These are phyloP conservation scores for Zaprionus kolodkinae DNA, from an alignment of 1,140 invertebrate species.

Conservation along the genomic window DNA sequence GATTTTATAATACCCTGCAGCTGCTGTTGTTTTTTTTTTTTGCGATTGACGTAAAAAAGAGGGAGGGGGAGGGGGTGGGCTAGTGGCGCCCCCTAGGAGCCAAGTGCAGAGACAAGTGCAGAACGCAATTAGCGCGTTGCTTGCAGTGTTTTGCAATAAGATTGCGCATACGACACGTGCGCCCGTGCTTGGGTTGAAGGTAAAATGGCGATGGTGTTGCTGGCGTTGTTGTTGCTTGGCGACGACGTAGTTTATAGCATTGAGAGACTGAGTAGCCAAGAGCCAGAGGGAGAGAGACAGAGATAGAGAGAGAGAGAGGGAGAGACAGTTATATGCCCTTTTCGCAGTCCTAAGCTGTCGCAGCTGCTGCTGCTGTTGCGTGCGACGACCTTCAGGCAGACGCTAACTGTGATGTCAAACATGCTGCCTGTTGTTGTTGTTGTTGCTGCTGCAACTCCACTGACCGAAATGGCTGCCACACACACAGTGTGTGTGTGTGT, in stretches of 20 bases:
- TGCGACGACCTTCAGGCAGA: conserved; percentile 45
- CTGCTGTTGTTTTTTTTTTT: no score
- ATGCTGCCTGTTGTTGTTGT: conserved; percentile 15
- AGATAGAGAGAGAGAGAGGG: not conserved
- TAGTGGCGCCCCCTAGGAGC: not conserved
- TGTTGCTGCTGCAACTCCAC: conserved; percentile 32
- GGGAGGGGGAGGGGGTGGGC: not conserved
- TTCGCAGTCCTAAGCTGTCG: conserved; percentile 4
- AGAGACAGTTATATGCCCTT: conserved; percentile 38
- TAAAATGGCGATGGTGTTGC: conserved; percentile 45
- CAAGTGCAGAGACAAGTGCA: not conserved
- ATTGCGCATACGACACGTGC: conserved; percentile 72
- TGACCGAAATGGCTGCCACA: conserved; percentile 37
- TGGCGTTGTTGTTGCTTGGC: conserved; percentile 11
- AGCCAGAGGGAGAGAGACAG: not conserved
- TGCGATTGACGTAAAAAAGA: not conserved
- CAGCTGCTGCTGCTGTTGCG: conserved; percentile 11
- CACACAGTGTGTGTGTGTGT: conserved; percentile 4
- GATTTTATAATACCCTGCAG: conserved; percentile 26
- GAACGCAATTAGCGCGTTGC: conserved; percentile 2
- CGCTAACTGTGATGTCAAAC: conserved; percentile 38
- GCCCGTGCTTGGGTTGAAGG: conserved; percentile 61
- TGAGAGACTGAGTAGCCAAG: conserved; percentile 60
- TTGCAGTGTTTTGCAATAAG: conserved; percentile 32
- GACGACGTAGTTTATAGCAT: conserved; percentile 78